Conservation (phyloP, 2,797 vertebrate species). For the Austrolebias charrua region DNA sequence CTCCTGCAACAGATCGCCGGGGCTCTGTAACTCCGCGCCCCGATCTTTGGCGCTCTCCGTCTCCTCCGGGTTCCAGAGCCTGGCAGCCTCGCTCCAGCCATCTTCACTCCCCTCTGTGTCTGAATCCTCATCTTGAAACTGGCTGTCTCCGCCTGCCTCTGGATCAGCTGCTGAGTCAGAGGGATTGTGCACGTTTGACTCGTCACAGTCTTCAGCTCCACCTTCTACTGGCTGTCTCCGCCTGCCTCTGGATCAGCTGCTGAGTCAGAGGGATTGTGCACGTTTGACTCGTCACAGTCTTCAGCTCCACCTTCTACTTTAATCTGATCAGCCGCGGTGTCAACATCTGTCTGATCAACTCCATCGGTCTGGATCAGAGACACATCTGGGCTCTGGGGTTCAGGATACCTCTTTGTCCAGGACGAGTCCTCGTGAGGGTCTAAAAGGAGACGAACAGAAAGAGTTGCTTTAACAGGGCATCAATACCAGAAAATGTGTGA, state of each 20-base stretch:
- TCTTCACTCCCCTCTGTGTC: conserved; percentile 40
- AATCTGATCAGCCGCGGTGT: background rate
- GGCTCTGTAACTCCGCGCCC: background rate
- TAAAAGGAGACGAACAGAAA: background rate
- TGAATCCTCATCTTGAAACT: background rate
- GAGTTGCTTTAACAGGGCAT: background rate
- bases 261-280: too few species aligned
- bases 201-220: too few species aligned
- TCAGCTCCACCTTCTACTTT: background rate
- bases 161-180: too few species aligned
- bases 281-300: too few species aligned
- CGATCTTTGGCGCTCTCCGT: background rate
- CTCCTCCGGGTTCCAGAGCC: conserved; percentile 11
- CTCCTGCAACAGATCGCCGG: background rate
- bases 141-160: too few species aligned
- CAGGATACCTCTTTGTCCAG: conserved; percentile 18
- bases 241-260: too few species aligned
- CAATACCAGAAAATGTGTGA: background rate
- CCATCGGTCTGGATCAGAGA: background rate
- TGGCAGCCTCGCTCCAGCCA: conserved; percentile 4
- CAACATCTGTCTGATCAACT: background rate
- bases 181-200: too few species aligned
- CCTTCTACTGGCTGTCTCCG: too few species aligned
- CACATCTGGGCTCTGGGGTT: conserved; percentile 3
- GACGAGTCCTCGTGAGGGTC: conserved; percentile 12